A percentile compares a stretch with the other conserved stretches of the same genome.
Evolutionary conservation across 1,140 invertebrate species (phyloP).

Genomic region (Caenorhabditis remanei): DNA sequence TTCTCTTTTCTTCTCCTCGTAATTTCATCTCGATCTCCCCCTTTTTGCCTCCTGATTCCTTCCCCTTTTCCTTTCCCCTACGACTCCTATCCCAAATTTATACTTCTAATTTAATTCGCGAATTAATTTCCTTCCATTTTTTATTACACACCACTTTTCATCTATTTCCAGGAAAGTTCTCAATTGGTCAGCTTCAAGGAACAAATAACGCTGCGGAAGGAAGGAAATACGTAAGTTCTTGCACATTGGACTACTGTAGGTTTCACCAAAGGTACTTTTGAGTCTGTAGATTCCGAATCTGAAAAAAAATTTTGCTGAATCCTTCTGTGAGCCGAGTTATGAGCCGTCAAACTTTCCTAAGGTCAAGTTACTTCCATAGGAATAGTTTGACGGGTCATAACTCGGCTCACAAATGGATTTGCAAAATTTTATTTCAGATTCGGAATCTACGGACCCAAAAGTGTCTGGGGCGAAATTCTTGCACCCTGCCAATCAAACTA

Average conservation of each 20-base stretch:
- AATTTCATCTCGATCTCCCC: not conserved
- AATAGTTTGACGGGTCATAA: too few species aligned
- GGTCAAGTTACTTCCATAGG: too few species aligned
- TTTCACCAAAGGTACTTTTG: too few species aligned
- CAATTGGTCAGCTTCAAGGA: not conserved
- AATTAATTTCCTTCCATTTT: not conserved
- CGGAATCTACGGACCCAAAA: too few species aligned
- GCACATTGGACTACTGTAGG: too few species aligned
- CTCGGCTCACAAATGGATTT: too few species aligned
- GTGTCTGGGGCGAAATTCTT: too few species aligned
- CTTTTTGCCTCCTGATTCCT: not conserved
- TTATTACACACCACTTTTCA: not conserved
- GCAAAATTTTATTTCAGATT: too few species aligned
- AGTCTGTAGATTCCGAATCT: too few species aligned
- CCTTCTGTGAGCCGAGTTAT: too few species aligned
- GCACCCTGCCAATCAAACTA: not conserved
- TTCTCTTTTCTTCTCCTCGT: not conserved
- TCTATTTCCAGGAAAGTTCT: not conserved
- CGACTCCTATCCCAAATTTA: not conserved
- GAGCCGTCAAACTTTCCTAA: too few species aligned
- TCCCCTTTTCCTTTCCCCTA: not conserved
- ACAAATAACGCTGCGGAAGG: not conserved
- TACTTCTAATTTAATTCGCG: conserved; percentile 1
- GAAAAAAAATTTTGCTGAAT: too few species aligned
- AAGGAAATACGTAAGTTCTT: not conserved